phyloP scores from a whole-genome alignment of 30 jellyfish, hydroid and myxozoan genomes.

The Aurelia aurita region DNA sequence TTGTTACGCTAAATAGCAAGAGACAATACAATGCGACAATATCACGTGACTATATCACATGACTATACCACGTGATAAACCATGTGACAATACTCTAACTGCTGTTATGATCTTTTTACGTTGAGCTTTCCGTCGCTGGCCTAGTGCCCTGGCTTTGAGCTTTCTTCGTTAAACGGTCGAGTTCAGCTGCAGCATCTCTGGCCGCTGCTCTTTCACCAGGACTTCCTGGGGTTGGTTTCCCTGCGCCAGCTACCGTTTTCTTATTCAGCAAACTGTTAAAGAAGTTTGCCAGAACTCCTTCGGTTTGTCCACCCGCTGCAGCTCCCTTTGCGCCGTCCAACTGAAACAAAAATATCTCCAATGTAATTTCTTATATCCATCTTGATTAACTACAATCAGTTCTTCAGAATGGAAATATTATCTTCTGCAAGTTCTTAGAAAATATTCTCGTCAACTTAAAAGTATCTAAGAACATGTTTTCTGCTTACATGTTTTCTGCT shows the following conservation, averaged over 20 bases:
- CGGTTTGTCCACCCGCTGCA: conserved; percentile 89
- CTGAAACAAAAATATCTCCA: conserved; percentile 29
- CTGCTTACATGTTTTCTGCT: too few relatives aligned
- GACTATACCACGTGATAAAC: too few relatives aligned
- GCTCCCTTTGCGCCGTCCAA: conserved; percentile 86
- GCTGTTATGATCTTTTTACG: conserved; percentile 17
- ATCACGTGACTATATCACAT: too few relatives aligned
- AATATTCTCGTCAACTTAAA: too few relatives aligned
- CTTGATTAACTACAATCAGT: too few relatives aligned
- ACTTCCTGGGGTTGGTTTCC: conserved; percentile 63
- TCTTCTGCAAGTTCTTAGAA: too few relatives aligned
- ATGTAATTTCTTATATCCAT: not conserved
- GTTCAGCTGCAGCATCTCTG: conserved; percentile 99
- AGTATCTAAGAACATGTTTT: too few relatives aligned
- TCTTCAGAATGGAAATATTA: not conserved
- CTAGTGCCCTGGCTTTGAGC: conserved; percentile 64
- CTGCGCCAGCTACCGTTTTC: conserved; percentile 86
- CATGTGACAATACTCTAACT: too few relatives aligned
- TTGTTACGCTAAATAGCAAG: too few relatives aligned
- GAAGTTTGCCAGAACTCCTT: conserved; percentile 98
- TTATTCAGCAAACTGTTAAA: conserved; percentile 94
- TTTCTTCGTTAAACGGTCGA: conserved; percentile 88
- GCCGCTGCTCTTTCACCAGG: conserved; percentile 79
- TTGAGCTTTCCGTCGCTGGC: conserved; percentile 64
- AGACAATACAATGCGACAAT: too few relatives aligned